Evolutionary conservation across 2,888 invertebrate species (phyloP).

Genomic region (Bellardia pandia): DNA sequence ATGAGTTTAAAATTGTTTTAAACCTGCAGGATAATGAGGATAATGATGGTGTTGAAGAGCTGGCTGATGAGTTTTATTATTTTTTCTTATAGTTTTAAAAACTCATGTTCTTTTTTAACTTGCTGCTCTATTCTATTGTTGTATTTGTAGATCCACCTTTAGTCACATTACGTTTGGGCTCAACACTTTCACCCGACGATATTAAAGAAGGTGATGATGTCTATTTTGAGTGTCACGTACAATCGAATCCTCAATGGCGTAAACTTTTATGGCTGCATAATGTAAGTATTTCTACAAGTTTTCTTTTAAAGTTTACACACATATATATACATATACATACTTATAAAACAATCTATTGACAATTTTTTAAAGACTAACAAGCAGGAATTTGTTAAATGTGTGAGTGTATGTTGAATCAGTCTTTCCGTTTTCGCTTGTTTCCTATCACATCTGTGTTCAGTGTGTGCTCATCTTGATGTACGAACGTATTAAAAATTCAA

Average conservation of each 20-base stretch:
- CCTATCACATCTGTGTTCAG: neutral
- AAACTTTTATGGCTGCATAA: slow-evolving; percentile 94
- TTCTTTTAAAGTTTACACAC: slow-evolving; percentile 1
- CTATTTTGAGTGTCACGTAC: slow-evolving; percentile 96
- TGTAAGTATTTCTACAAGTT: slow-evolving; percentile 86
- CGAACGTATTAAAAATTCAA: slow-evolving; percentile 62
- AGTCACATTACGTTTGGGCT: slow-evolving; percentile 91
- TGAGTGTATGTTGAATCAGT: slow-evolving; percentile 7
- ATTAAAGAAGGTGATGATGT: slow-evolving; percentile 97
- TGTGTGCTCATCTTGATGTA: slow-evolving; percentile 17
- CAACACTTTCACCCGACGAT: slow-evolving; percentile 93
- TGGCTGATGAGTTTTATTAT: neutral
- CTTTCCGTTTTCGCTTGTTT: neutral
- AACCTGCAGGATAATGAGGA: slow-evolving; percentile 11
- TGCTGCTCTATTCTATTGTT: neutral
- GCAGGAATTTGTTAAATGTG: neutral
- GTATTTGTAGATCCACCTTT: slow-evolving; percentile 91
- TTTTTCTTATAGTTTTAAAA: neutral
- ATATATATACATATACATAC: neutral
- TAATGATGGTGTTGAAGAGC: neutral
- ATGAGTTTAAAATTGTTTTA: slow-evolving; percentile 58
- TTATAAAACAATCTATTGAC: neutral
- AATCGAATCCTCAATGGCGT: slow-evolving; percentile 93
- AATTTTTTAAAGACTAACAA: neutral
- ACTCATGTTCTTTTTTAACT: slow-evolving; percentile 8